Evolutionary conservation across 2,888 invertebrate species (phyloP).

Genomic region (Phyllotreta striolata): DNA sequence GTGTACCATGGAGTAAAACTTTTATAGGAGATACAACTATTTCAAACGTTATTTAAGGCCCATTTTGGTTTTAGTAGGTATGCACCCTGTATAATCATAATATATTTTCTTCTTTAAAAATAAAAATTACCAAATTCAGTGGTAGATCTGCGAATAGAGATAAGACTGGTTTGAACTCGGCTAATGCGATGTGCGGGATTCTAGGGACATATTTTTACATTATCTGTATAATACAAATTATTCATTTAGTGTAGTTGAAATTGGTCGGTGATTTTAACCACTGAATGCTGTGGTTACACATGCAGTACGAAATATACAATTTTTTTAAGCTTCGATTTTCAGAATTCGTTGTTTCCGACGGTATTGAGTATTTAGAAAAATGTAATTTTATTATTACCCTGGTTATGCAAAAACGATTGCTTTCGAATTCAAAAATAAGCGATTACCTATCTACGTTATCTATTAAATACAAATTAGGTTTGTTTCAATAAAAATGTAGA

Average conservation of each 20-base stretch:
- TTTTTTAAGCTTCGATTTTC: conserved; percentile 38
- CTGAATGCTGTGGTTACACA: conserved; percentile 44
- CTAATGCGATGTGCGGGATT: conserved; percentile 29
- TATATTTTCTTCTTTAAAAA: too few species aligned
- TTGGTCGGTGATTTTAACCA: conserved; percentile 57
- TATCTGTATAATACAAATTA: conserved; percentile 46
- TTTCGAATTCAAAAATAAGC: too few species aligned
- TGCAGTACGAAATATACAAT: conserved; percentile 51
- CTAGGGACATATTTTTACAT: conserved; percentile 26
- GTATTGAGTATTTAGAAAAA: conserved; percentile 6
- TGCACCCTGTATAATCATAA: too few species aligned
- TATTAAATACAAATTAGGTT: too few species aligned
- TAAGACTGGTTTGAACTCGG: conserved; percentile 22
- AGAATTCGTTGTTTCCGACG: conserved; percentile 33
- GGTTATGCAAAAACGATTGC: too few species aligned
- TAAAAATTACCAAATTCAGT: not conserved
- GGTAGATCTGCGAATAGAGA: not conserved
- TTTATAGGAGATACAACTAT: too few species aligned
- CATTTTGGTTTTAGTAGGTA: too few species aligned
- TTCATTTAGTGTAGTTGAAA: conserved; percentile 51
- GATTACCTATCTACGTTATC: too few species aligned
- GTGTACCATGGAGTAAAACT: too few species aligned
- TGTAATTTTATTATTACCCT: too few species aligned
- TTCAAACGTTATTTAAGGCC: too few species aligned
- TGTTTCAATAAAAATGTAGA: not conserved